Base-by-base conservation (phyloP, 2,888 invertebrate genomes). In the Drosophila maculinotata region DNA sequence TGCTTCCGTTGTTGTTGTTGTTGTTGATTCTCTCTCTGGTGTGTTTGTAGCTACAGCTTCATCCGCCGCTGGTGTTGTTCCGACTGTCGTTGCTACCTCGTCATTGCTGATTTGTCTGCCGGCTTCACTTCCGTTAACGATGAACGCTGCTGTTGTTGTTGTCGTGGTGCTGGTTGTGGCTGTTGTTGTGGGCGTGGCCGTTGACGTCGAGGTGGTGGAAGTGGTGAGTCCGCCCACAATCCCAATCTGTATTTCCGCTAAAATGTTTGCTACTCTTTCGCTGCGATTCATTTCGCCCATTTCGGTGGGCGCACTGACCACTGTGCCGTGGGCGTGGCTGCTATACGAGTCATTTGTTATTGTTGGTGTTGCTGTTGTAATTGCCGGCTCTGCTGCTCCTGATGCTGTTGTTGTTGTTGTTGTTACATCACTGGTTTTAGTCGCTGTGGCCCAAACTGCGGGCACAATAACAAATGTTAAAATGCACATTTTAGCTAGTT, bases 151-250 rank as follows among this genome's bases (percentile, higher is more conserved):
- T 38, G 58, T 38, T 45, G 38, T 69, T 53, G 79, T 76, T 56
- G 86, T 85, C 51, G 79, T 85, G 30, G 86, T 82, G 38, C 79
- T 82, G 35, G 86, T 76, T 44, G 81, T 82, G 54, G 82, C 79
- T 48, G 87, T 85, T 53, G 81, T 76, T 67, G 81, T 87, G 59
- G 83, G 83, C 69, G 76, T 87, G 59, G 83, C 79, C 52, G 88
- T 87, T 62, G 83, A 87, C 45, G 76, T 83, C 36, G 83, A 66
- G 9, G 45, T 30, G 9, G 66, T 49, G 1, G 60, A 14, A 17
- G 48, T 51, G 33, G 41, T 15, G 10, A 31, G 31, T 54, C 47
- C 33, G 20, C 36, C 68, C 51, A 36, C 51, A 47, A 36, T 26
- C 17, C 48, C 70, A 63, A 48, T 60, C 33, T 69, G 71, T 54